Evolutionary conservation across 2,888 invertebrate genomes (phyloP).

Genomic region (Tiliacea citrago): DNA sequence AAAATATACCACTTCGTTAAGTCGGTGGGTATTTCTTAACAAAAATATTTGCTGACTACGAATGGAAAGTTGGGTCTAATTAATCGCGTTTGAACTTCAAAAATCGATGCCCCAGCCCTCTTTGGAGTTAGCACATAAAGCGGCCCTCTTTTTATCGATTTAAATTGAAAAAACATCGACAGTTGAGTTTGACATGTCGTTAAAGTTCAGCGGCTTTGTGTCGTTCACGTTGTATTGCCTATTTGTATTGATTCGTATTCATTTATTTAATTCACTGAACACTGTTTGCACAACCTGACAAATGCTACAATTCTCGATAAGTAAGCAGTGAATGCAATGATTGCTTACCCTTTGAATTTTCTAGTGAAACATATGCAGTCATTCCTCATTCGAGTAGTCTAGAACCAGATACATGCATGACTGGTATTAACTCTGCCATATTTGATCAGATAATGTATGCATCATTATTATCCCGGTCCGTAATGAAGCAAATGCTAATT

Average conservation of each 20-base stretch:
- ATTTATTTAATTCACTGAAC: slow-evolving; percentile 73
- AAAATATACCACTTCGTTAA: slow-evolving; percentile 74
- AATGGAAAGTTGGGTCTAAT: slow-evolving; percentile 72
- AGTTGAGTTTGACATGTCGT: slow-evolving; percentile 72
- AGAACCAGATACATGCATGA: slow-evolving; percentile 31
- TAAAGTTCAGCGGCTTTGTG: slow-evolving; percentile 70
- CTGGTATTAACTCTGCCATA: slow-evolving; percentile 56
- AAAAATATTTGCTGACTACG: slow-evolving; percentile 67
- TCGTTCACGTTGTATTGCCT: slow-evolving; percentile 72
- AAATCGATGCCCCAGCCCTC: slow-evolving; percentile 66
- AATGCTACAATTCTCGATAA: slow-evolving; percentile 52
- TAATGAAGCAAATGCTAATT: slow-evolving; percentile 51
- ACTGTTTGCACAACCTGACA: slow-evolving; percentile 62
- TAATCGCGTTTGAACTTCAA: slow-evolving; percentile 81
- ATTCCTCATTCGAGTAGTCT: slow-evolving; percentile 25
- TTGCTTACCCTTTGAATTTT: slow-evolving; percentile 52
- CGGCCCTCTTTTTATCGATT: slow-evolving; percentile 79
- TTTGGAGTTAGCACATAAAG: slow-evolving; percentile 68
- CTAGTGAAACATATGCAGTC: slow-evolving; percentile 14
- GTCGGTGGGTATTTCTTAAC: slow-evolving; percentile 64
- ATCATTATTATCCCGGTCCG: slow-evolving; percentile 44
- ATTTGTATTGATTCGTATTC: slow-evolving; percentile 77
- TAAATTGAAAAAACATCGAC: slow-evolving; percentile 87
- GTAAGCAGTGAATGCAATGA: slow-evolving; percentile 47
- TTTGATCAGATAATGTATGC: slow-evolving; percentile 50